phyloP scores from a whole-genome alignment of 2,888 invertebrate genomes.

The Agrypnus murinus region DNA sequence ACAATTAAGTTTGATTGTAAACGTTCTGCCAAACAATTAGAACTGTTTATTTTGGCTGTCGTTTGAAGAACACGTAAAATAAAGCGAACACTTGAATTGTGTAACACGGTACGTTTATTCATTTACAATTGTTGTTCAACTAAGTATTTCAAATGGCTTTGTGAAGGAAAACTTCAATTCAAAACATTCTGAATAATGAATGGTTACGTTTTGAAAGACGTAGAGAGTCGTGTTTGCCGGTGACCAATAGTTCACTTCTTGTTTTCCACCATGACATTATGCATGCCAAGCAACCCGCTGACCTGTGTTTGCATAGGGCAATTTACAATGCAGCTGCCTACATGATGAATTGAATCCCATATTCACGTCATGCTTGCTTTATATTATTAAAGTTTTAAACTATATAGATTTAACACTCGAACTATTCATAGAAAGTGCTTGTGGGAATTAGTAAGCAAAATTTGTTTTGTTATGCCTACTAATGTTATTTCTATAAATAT shows the following conservation, averaged over 20 bases:
- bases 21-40: slow-evolving; percentile 30
- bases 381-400: slow-evolving; percentile 49
- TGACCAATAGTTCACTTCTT: slow-evolving; percentile 53
- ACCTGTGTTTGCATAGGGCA: slow-evolving; percentile 56
- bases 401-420: slow-evolving; percentile 41
- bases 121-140: slow-evolving; percentile 32
- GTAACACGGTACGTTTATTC: slow-evolving; percentile 19
- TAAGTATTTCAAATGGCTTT: slow-evolving; percentile 29
- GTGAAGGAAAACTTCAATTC: slow-evolving; percentile 34
- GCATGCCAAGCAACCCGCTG: slow-evolving; percentile 53
- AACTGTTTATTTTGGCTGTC: slow-evolving; percentile 34
- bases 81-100: slow-evolving; percentile 2
- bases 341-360: slow-evolving; percentile 51
- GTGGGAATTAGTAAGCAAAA: slow-evolving; percentile 26
- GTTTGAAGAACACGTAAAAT: slow-evolving; percentile 20
- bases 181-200: slow-evolving; percentile 46
- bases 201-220: slow-evolving; percentile 48
- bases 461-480: slow-evolving; percentile 14
- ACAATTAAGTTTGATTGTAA: slow-evolving; percentile 19
- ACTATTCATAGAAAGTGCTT: slow-evolving; percentile 5
- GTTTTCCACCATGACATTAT: slow-evolving; percentile 51
- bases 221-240: slow-evolving; percentile 28
- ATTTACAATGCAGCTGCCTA: slow-evolving; percentile 53
- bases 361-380: slow-evolving; percentile 45
- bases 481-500: slow-evolving; percentile 12